Base-by-base conservation (phyloP, 1,140 invertebrate species). In the Nebria ingens region DNA sequence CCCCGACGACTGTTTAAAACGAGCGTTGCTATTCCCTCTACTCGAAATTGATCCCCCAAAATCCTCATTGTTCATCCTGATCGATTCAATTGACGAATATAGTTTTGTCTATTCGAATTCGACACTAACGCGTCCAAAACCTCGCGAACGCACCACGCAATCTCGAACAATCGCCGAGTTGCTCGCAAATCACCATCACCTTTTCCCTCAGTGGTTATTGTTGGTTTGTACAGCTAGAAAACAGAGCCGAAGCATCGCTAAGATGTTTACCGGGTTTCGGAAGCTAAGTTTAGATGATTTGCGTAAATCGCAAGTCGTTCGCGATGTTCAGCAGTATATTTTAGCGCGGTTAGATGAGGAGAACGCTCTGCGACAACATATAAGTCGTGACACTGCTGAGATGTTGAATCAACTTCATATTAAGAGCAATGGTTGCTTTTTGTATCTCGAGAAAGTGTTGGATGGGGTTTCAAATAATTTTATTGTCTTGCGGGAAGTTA, bases 271-370 rank as follows among this genome's bases (percentile, higher is more conserved):
- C 1, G 93, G 92, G 11, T 97, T 96, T 69, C 79, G 92, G n/a
- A 97, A 93, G 75, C 85, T 94, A 57, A 86, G 86, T 12, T 67
- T 97, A 51, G 93, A 97, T 66, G 93, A 96, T 70, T 71, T 96
- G 54, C 77, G 91, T 19, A 93, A 94, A 59, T 84, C 87, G 0
- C 89, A 94, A 65, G 89, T 91, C 1, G 84, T 88, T 0, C 81
- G 90, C 19, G 94, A 98, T 67, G 90, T 97, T 0, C 93, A 97
- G 68, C 87, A 95, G 64, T 97, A 97, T 65, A 97, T 98, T 55
- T 78, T 97, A 0, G 88, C 89, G 15, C 75, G 93, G 2, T 73
- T 98, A 23, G 93, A 97, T 67, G 83, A 84, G 29, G 90, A 93
- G 63, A 84, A 86, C 4, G 79, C 83, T 17, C 70, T 94, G 1